Evolutionary conservation across 2,113 vertebrate species (phyloP).

Genomic region (Esox niger): DNA sequence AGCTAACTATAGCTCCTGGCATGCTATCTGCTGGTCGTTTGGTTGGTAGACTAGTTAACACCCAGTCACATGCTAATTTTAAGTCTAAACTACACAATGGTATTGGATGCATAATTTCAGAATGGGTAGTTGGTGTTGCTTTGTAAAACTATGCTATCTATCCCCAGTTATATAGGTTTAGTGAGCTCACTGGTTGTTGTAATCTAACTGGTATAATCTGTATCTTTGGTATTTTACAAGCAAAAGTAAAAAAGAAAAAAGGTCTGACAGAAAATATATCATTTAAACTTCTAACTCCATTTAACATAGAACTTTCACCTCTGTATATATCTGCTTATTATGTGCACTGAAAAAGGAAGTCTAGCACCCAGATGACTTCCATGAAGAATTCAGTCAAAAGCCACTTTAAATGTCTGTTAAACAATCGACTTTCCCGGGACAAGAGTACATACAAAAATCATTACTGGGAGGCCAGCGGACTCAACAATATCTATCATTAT

Average conservation of each 20-base stretch:
- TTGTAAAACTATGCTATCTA: too few relatives aligned
- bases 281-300: neutral
- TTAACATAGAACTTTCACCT: neutral
- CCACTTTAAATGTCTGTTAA: slow-evolving; percentile 25
- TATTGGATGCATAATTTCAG: too few relatives aligned
- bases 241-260: neutral
- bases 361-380: slow-evolving; percentile 6
- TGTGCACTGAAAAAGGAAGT: neutral
- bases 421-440: slow-evolving; percentile 10
- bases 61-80: too few relatives aligned
- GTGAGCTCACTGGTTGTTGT: too few relatives aligned
- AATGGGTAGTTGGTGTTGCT: too few relatives aligned
- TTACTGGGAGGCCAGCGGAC: slow-evolving; percentile 23
- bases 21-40: too few relatives aligned
- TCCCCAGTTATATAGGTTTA: too few relatives aligned
- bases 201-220: too few relatives aligned
- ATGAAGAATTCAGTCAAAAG: slow-evolving; percentile 18
- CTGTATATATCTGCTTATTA: neutral
- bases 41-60: too few relatives aligned
- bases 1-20: too few relatives aligned
- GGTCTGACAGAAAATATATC: neutral
- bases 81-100: too few relatives aligned
- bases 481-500: slow-evolving; percentile 6
- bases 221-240: too few relatives aligned
- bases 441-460: slow-evolving; percentile 2